A percentile compares a stretch with the other conserved stretches of the same genome.
Evolutionary conservation across 2,797 vertebrate genomes (phyloP).

Genomic region (Pachyuromys duprasi): DNA sequence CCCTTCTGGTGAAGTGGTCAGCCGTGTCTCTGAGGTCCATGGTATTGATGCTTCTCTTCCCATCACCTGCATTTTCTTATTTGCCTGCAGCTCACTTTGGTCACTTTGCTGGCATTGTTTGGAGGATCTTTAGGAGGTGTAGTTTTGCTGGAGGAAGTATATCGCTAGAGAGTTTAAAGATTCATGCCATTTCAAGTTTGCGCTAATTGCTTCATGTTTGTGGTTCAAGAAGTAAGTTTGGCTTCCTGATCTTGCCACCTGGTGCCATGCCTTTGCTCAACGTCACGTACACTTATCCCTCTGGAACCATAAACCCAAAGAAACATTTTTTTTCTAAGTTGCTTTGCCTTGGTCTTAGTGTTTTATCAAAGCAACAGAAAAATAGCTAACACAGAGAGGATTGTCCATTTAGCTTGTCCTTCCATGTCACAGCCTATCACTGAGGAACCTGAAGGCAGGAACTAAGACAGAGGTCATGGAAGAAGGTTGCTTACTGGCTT

Average conservation of each 20-base stretch:
- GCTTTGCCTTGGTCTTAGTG: not conserved
- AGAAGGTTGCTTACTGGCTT: not conserved
- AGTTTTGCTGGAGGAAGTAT: not conserved
- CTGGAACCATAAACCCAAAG: not conserved
- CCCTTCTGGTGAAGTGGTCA: not conserved
- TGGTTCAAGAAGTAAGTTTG: not conserved
- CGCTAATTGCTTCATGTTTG: not conserved
- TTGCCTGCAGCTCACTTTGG: not conserved
- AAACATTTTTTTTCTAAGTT: not conserved
- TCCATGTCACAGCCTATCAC: not conserved
- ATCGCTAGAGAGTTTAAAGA: not conserved
- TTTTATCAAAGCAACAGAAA: not conserved
- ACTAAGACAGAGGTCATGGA: not conserved
- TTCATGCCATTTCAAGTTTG: not conserved
- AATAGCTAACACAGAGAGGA: not conserved
- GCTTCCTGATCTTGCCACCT: not conserved
- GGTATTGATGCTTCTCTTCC: not conserved
- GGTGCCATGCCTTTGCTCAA: not conserved
- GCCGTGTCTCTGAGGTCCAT: not conserved
- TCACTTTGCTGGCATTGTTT: not conserved
- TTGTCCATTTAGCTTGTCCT: not conserved
- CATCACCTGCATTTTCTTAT: no score
- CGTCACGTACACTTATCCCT: not conserved
- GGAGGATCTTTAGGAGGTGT: not conserved
- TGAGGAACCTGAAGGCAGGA: not conserved